Conservation (phyloP, 2,888 invertebrate species). For the Zygaena filipendulae region DNA sequence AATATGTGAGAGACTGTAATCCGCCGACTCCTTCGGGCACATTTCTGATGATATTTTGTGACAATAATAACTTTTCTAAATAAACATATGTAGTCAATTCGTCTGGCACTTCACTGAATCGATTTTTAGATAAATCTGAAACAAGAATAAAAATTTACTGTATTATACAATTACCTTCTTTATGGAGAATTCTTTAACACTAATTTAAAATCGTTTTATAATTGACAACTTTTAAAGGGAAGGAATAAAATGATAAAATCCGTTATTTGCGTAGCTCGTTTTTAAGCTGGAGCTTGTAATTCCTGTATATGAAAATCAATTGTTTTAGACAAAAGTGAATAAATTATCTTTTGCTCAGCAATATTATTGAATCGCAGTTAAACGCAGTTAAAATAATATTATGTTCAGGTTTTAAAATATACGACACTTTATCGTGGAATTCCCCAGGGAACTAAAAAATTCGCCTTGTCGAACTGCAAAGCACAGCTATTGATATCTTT, state of each 20-base stretch:
- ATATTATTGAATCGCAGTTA: too few species aligned
- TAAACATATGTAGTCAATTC: slow-evolving; percentile 89
- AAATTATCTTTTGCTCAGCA: too few species aligned
- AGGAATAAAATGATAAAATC: slow-evolving; percentile 3
- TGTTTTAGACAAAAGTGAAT: too few species aligned
- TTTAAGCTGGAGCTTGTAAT: too few species aligned
- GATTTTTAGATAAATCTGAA: slow-evolving; percentile 63
- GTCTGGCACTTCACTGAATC: slow-evolving; percentile 90
- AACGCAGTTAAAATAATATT: too few species aligned
- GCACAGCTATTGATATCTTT: too few species aligned
- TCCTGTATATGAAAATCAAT: too few species aligned
- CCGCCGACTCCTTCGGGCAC: slow-evolving; percentile 87
- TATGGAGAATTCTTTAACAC: not conserved
- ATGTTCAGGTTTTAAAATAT: too few species aligned
- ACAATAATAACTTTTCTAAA: slow-evolving; percentile 87
- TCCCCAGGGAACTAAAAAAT: too few species aligned
- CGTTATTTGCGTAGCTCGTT: too few species aligned
- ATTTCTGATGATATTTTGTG: slow-evolving; percentile 90
- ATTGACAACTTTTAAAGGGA: slow-evolving; percentile 5
- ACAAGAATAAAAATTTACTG: slow-evolving; percentile 25
- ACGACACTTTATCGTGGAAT: too few species aligned
- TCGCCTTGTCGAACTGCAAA: too few species aligned
- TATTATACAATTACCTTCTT: slow-evolving; percentile 2
- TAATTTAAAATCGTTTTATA: slow-evolving; percentile 4
- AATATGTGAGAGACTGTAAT: slow-evolving; percentile 87